phyloP scores from a whole-genome alignment of 2,888 invertebrate species.

The Acrocera orbiculus region DNA sequence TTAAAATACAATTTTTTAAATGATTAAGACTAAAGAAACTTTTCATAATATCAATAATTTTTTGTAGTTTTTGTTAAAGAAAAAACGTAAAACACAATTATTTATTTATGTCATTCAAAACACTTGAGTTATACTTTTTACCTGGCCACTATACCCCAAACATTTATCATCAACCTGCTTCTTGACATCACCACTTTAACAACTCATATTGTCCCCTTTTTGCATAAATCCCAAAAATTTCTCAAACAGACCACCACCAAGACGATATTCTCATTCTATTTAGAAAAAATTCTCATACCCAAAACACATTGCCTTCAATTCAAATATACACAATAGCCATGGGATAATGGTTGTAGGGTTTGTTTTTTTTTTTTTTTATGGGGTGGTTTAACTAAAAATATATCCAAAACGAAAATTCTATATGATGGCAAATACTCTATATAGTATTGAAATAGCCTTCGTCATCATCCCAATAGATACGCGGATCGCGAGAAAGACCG shows the following conservation, averaged over 20 bases:
- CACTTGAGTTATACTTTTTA: too few species aligned
- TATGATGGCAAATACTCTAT: conserved; percentile 1
- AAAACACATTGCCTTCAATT: too few species aligned
- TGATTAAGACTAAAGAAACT: too few species aligned
- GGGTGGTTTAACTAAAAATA: too few species aligned
- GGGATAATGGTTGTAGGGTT: conserved; percentile 1
- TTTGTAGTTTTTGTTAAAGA: too few species aligned
- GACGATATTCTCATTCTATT: conserved; percentile 9
- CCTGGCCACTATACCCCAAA: conserved; percentile 5
- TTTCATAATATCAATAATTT: too few species aligned
- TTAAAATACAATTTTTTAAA: too few species aligned
- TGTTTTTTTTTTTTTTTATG: conserved; percentile 3
- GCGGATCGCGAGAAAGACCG: conserved; percentile 14
- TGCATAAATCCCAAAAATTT: conserved; percentile 10
- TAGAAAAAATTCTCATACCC: conserved; percentile 10
- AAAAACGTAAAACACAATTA: too few species aligned
- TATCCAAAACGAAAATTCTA: too few species aligned
- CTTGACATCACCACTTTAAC: conserved; percentile 5
- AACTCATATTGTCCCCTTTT: conserved; percentile 6
- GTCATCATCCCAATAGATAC: conserved; percentile 13
- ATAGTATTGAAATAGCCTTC: conserved; percentile 9
- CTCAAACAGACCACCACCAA: conserved; percentile 11
- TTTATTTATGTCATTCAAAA: too few species aligned
- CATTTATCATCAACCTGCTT: conserved; percentile 7
- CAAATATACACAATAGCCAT: too few species aligned